phyloP scores from a whole-genome alignment of 2,888 invertebrate species.

The Catocala fraxini region DNA sequence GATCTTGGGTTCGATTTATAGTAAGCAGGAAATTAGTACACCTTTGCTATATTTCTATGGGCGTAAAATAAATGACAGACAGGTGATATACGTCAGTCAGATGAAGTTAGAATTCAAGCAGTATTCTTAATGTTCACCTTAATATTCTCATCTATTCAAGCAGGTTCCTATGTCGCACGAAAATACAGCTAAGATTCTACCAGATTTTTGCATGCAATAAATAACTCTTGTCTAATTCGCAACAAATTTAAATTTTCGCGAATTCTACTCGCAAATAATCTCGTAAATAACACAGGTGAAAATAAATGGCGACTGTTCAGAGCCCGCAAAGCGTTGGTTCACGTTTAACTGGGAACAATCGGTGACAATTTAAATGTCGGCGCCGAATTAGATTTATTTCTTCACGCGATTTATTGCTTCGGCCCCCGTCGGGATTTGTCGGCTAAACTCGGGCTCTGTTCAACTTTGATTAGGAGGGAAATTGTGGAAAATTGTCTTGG shows the following conservation, averaged over 20 bases:
- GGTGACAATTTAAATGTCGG: slow-evolving; percentile 73
- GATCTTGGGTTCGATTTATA: no score
- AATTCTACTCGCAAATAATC: slow-evolving; percentile 46
- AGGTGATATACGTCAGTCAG: no score
- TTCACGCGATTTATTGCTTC: slow-evolving; percentile 68
- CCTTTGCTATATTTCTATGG: no score
- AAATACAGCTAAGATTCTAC: neutral
- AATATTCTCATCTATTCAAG: no score
- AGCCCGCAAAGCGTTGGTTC: slow-evolving; percentile 37
- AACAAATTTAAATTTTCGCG: slow-evolving; percentile 33
- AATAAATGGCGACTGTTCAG: slow-evolving; percentile 48
- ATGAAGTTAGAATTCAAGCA: no score
- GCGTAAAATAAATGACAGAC: no score
- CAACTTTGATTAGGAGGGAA: slow-evolving; percentile 5
- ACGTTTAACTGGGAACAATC: slow-evolving; percentile 63
- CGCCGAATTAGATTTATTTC: slow-evolving; percentile 81
- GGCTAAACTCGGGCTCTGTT: slow-evolving; percentile 6
- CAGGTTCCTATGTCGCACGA: no score
- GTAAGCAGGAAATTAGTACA: no score
- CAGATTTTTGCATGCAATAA: slow-evolving; percentile 5
- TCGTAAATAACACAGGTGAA: slow-evolving; percentile 40
- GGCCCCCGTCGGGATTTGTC: slow-evolving; percentile 32
- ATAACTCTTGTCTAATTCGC: slow-evolving; percentile 24
- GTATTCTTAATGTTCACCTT: no score
- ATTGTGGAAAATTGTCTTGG: slow-evolving; percentile 5